A percentile compares a stretch with the other conserved stretches of the same genome.
phyloP scores from a whole-genome alignment of 2,113 vertebrate genomes.

The Chelonoidis abingdonii region DNA sequence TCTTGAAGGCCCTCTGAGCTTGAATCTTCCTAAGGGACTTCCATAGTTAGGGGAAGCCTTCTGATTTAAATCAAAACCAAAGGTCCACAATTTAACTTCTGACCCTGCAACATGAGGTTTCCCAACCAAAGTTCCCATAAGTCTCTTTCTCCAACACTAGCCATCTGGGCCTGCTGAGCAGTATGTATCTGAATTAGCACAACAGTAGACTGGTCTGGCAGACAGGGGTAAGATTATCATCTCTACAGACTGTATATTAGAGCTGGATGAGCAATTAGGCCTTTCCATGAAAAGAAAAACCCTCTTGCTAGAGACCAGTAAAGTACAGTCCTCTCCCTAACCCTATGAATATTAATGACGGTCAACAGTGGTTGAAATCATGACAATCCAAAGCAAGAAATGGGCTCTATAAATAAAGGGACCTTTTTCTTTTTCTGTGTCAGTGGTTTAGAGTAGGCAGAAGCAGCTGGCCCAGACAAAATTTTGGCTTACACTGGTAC shows the following conservation, averaged over 20 bases:
- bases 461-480: neutral
- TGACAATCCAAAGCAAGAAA: neutral
- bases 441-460: neutral
- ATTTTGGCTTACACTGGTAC: neutral
- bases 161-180: neutral
- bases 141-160: neutral
- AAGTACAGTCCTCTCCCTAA: neutral
- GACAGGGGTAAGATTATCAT: neutral
- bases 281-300: neutral
- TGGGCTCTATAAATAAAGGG: neutral
- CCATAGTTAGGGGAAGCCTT: neutral
- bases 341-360: neutral
- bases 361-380: neutral
- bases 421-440: neutral
- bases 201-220: neutral
- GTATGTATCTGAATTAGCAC: neutral
- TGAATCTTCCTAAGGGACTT: neutral
- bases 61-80: neutral
- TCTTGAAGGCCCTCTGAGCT: neutral
- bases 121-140: constrained; percentile 47
- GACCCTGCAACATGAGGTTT: neutral
- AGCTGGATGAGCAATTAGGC: neutral
- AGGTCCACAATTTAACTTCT: neutral
- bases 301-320: neutral
- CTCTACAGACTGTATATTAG: neutral